A percentile compares a stretch with the other conserved stretches of the same genome.
Conservation (phyloP, 2,888 invertebrate species). For the Lamellibrachia columna region DNA sequence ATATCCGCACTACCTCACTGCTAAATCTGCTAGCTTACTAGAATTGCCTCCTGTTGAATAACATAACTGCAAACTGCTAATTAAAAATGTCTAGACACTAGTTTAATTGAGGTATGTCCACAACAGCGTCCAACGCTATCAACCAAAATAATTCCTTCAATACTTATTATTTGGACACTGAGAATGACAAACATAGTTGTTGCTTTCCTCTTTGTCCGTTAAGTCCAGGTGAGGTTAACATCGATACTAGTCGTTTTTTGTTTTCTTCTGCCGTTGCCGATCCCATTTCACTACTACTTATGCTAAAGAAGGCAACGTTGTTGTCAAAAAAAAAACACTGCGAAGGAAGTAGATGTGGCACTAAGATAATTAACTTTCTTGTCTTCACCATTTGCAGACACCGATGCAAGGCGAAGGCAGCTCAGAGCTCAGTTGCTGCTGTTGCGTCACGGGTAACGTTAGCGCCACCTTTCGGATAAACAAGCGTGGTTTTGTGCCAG, state of each 20-base stretch:
- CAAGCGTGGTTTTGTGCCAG: constrained; percentile 44
- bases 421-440: constrained; percentile 36
- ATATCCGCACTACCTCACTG: no score
- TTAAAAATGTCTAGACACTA: neutral
- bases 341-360: neutral
- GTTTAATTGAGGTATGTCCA: neutral
- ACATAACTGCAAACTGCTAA: neutral
- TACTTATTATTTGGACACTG: no score
- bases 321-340: neutral
- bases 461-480: constrained; percentile 34
- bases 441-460: constrained; percentile 33
- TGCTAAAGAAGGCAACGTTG: neutral
- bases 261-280: no score
- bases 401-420: constrained; percentile 32
- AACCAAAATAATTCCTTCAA: no score
- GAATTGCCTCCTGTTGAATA: neutral
- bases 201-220: no score
- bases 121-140: no score
- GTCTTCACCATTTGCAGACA: constrained; percentile 25
- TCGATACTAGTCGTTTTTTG: no score
- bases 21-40: no score
- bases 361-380: neutral
- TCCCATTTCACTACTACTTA: no score
- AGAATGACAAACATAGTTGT: no score
- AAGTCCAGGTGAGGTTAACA: no score